Evolutionary conservation across 2,797 vertebrate genomes (phyloP), one percentile per base, ranked within the genome.

Genomic region (Rhinichthys osculus): DNA sequence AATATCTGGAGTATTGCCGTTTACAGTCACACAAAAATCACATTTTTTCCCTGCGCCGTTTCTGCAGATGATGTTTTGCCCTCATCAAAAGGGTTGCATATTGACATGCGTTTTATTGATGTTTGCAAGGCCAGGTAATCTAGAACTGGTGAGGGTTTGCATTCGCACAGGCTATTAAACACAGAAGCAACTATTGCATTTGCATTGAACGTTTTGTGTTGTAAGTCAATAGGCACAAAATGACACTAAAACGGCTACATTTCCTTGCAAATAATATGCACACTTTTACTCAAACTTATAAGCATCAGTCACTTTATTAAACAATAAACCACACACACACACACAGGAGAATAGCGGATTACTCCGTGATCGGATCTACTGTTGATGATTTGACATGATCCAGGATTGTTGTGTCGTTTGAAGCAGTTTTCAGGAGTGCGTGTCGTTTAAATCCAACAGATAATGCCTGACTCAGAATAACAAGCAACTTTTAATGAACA

Each of bases 401-500:
- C 9, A 59, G 23, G 23, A n/a, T n/a, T 59, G 23, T 57, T 54
- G 0, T 7, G 54, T 8, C 8, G 7, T 23, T 23, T 8, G 54
- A 57, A 23, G 21, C 21, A 42, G 42, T 10, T 42, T 42, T 42
- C 54, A 57, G 8, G 54, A 52, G 50, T 52, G 16, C 0, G 50
- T 52, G 44, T 19, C 1, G 8, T 23, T 59, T 5, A n/a, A 59
- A 59, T 59, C 23, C 57, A 11, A 4, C 23, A n/a, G 57, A n/a
- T n/a, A n/a, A 59, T 59, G 57, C 21, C 54, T 4, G 23, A 59
- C 54, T 59, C 54, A 23, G 3, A 57, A 57, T 9, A 59, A 59
- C 57, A n/a, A n/a, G 23, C 57, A 59, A 59, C 57, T 62, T 62
- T 62, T 62, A 62, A 62, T n/a, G 57, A 62, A 62, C 57, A n/a